Conservation (phyloP, 2,797 vertebrate genomes). For the Microcaecilia unicolor region DNA sequence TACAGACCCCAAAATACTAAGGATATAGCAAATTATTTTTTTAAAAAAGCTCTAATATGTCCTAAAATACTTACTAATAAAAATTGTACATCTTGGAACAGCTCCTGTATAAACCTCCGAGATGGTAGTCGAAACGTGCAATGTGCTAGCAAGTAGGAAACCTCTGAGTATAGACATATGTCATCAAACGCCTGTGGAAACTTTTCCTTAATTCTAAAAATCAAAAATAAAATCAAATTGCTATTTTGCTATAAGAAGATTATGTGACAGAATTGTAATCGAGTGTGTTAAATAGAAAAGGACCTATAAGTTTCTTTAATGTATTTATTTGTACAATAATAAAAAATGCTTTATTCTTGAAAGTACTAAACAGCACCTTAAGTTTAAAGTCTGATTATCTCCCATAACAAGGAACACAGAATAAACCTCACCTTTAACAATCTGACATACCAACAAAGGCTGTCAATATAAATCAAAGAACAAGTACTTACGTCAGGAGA, state of each 20-base stretch:
- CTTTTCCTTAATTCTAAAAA: conserved; percentile 91
- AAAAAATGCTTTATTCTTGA: too few relatives aligned
- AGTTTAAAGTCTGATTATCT: too few relatives aligned
- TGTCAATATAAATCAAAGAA: not conserved
- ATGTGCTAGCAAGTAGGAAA: conserved; percentile 85
- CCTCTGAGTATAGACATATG: conserved; percentile 97
- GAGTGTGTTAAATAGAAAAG: too few relatives aligned
- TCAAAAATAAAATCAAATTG: conserved; percentile 4
- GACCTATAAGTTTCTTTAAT: too few relatives aligned
- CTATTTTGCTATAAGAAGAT: too few relatives aligned
- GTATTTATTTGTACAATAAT: too few relatives aligned
- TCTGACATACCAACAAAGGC: not conserved
- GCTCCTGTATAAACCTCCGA: conserved; percentile 93
- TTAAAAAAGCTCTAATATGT: too few relatives aligned
- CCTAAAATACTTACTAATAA: conserved; percentile 65
- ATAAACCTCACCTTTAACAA: not conserved
- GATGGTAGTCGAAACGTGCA: conserved; percentile 91
- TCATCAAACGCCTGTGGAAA: conserved; percentile 96
- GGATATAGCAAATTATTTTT: too few relatives aligned
- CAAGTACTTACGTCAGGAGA: conserved; percentile 81
- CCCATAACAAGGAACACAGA: too few relatives aligned
- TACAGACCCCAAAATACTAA: too few relatives aligned
- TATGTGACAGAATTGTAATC: too few relatives aligned
- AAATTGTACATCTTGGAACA: conserved; percentile 97
- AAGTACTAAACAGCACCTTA: too few relatives aligned